Evolutionary conservation across 2,113 vertebrate species (phyloP).

Genomic region (Athene cunicularia): DNA sequence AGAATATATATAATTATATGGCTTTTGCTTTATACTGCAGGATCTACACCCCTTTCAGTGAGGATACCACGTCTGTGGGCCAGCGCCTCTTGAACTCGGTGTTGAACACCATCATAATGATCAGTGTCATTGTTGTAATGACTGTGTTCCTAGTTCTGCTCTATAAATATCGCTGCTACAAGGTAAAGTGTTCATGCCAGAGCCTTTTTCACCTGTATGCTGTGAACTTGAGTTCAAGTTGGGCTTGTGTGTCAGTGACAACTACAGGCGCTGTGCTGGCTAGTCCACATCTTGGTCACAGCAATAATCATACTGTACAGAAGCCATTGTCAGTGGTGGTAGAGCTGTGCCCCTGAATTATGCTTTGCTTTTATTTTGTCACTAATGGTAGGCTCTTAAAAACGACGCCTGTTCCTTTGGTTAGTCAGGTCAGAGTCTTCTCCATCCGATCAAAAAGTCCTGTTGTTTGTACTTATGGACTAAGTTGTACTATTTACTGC

Average conservation of each 20-base stretch:
- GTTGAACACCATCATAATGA: slow-evolving; percentile 96
- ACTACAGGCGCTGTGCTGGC: background rate
- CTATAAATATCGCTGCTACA: slow-evolving; percentile 98
- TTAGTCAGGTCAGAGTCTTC: background rate
- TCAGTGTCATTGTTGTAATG: slow-evolving; percentile 96
- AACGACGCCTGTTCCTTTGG: background rate
- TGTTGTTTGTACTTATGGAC: background rate
- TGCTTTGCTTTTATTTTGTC: background rate
- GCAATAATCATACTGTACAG: background rate
- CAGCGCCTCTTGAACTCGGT: slow-evolving; percentile 91
- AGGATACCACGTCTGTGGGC: slow-evolving; percentile 88
- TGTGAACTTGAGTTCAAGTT: background rate
- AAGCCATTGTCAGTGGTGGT: background rate
- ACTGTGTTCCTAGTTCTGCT: slow-evolving; percentile 92
- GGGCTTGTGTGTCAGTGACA: background rate
- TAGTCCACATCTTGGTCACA: background rate
- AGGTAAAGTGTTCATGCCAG: slow-evolving; percentile 73
- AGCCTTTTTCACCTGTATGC: background rate
- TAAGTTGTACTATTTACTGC: background rate
- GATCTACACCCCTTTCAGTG: slow-evolving; percentile 95
- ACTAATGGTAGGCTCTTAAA: background rate
- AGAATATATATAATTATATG: background rate
- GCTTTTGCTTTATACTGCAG: slow-evolving; percentile 69
- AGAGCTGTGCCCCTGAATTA: background rate
- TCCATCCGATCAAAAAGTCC: background rate